Percentiles rank a stretch among this genome's conserved stretches.
Evolutionary conservation across 2,797 vertebrate genomes (phyloP).

Genomic region (Tragopan temminckii): DNA sequence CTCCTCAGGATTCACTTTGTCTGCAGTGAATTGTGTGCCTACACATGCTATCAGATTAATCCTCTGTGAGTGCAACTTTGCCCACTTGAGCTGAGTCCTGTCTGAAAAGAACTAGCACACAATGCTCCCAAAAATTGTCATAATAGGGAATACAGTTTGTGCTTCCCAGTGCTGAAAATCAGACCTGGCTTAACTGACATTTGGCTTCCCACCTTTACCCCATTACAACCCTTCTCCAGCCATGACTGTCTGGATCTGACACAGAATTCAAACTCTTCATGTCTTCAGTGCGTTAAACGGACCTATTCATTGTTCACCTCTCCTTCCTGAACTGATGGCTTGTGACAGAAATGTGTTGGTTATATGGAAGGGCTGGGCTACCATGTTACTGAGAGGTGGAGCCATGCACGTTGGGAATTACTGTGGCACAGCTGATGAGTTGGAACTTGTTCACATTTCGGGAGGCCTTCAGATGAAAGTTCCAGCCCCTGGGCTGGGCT

Average conservation of each 20-base stretch:
- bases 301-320: background rate
- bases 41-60: background rate
- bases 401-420: fast-evolving
- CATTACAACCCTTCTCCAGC: background rate
- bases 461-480: background rate
- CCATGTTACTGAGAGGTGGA: background rate
- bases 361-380: background rate
- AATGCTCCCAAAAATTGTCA: background rate
- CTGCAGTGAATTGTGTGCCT: background rate
- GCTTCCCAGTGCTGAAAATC: background rate
- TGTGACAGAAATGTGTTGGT: background rate
- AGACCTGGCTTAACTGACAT: background rate
- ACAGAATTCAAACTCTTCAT: background rate
- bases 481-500: background rate
- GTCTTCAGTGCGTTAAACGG: background rate
- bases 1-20: background rate
- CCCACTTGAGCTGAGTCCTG: background rate
- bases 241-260: background rate
- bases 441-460: background rate
- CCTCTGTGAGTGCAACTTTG: background rate
- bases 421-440: background rate
- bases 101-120: background rate
- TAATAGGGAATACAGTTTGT: background rate
- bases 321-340: background rate
- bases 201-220: background rate